Conservation (phyloP, 2,113 vertebrate species). For the Ardeotis arabs region DNA sequence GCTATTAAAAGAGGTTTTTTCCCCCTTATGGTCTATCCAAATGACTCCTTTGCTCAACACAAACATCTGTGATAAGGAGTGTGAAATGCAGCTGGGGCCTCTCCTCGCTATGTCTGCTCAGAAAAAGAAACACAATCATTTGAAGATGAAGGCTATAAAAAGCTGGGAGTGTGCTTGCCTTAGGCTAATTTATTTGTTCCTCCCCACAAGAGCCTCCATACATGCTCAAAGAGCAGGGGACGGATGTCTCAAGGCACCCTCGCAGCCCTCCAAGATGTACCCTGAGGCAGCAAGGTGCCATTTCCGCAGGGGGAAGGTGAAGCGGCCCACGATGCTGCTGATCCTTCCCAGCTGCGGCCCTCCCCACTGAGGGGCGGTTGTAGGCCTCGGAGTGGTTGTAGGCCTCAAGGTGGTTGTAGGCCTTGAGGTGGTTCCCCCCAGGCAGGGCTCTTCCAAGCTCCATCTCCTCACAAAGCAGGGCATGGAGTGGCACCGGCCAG, state of each 20-base stretch:
- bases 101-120: rapidly evolving
- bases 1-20: background rate
- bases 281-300: rapidly evolving
- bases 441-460: background rate
- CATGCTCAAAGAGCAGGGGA: rapidly evolving
- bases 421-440: background rate
- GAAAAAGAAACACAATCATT: background rate
- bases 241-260: background rate
- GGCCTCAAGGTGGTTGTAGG: background rate
- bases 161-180: background rate
- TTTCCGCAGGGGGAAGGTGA: background rate
- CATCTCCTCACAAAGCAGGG: background rate
- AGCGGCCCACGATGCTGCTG: rapidly evolving
- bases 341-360: background rate
- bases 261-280: rapidly evolving
- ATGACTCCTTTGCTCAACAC: background rate
- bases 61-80: background rate
- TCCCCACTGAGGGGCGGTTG: background rate
- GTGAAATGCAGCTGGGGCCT: background rate
- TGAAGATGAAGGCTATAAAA: background rate
- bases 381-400: background rate
- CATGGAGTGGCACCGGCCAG: background rate
- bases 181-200: background rate
- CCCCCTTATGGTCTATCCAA: background rate
- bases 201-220: background rate